Conservation (phyloP, 2,888 invertebrate species). For the Seira musarum region DNA sequence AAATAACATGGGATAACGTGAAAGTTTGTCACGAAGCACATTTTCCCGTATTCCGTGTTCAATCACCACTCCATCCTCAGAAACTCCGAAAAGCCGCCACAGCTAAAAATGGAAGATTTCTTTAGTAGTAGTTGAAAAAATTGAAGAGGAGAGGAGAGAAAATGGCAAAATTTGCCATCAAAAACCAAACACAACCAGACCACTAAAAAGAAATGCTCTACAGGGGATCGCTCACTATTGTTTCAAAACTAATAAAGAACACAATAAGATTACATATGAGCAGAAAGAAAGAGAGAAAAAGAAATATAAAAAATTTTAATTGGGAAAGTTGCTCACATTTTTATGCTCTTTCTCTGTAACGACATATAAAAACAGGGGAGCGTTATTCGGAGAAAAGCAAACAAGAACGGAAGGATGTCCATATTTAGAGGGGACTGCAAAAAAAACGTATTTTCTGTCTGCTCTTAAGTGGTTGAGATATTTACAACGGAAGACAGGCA, state of each 20-base stretch:
- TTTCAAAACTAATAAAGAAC: slow-evolving; percentile 29
- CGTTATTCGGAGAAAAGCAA: slow-evolving; percentile 17
- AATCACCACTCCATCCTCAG: slow-evolving; percentile 68
- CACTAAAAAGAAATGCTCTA: slow-evolving; percentile 26
- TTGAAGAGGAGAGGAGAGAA: background rate
- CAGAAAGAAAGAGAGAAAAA: slow-evolving; percentile 15
- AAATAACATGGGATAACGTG: slow-evolving; percentile 68
- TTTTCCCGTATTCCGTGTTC: slow-evolving; percentile 68
- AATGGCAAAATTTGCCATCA: slow-evolving; percentile 16
- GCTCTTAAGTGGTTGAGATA: slow-evolving; percentile 30
- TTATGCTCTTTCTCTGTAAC: slow-evolving; percentile 34
- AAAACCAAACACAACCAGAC: slow-evolving; percentile 1
- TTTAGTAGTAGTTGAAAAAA: slow-evolving; percentile 9
- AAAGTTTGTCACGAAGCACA: slow-evolving; percentile 67
- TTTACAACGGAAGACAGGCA: slow-evolving; percentile 11
- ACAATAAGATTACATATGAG: background rate
- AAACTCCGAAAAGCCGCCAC: slow-evolving; percentile 67
- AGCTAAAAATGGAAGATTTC: slow-evolving; percentile 59
- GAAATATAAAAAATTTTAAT: slow-evolving; percentile 45
- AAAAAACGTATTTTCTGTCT: background rate
- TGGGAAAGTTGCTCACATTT: slow-evolving; percentile 50
- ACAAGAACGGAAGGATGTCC: slow-evolving; percentile 33
- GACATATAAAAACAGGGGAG: slow-evolving; percentile 36
- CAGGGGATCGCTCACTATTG: slow-evolving; percentile 16
- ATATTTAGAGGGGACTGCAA: slow-evolving; percentile 2